Percentiles rank a stretch among this genome's conserved stretches.
Conservation (phyloP, 2,888 invertebrate genomes). For the Pemphredon lugubris region DNA sequence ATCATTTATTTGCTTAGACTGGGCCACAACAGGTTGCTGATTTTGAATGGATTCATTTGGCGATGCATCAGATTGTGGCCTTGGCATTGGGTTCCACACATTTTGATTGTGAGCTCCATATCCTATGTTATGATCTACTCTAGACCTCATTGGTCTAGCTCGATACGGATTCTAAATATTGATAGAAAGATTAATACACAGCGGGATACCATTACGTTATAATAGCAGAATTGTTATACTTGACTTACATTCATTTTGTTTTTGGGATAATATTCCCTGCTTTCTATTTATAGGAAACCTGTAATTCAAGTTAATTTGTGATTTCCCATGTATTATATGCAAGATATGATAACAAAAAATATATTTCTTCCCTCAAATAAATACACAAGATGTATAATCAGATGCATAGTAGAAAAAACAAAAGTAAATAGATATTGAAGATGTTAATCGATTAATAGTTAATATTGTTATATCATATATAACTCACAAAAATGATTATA, state of each 20-base stretch:
- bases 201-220: neutral
- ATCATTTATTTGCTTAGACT: conserved; percentile 48
- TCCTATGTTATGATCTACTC: conserved; percentile 70
- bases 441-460: no score
- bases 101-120: conserved; percentile 76
- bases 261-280: conserved; percentile 11
- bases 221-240: neutral
- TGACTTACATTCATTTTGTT: conserved; percentile 57
- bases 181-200: conserved; percentile 7
- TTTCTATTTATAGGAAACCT: conserved; percentile 47
- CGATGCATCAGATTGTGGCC: conserved; percentile 57
- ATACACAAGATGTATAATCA: no score
- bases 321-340: neutral
- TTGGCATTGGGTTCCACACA: conserved; percentile 68
- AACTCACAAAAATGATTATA: no score
- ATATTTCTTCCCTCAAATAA: neutral
- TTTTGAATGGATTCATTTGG: conserved; percentile 61
- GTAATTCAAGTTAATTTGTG: conserved; percentile 13
- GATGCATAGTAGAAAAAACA: neutral
- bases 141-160: conserved; percentile 72
- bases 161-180: conserved; percentile 77
- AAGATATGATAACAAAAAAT: neutral
- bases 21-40: conserved; percentile 52
- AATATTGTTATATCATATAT: no score
- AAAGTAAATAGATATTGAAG: neutral